A percentile compares a stretch with the other conserved stretches of the same genome.
Conservation (phyloP, 1,140 invertebrate genomes). For the Galleria mellonella region DNA sequence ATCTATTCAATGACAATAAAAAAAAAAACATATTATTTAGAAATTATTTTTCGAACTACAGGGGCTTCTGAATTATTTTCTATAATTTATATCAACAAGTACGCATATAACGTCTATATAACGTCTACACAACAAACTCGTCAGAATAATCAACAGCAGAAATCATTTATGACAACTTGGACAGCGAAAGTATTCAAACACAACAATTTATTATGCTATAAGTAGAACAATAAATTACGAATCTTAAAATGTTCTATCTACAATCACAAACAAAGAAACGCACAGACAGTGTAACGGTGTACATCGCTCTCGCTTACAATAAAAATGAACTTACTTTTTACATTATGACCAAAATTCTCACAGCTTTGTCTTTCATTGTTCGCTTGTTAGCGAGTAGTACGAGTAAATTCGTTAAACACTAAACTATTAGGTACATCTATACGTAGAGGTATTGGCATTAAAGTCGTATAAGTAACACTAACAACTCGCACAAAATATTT, state of each 20-base stretch:
- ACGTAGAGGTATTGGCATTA: conserved; percentile 58
- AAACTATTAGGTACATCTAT: conserved; percentile 60
- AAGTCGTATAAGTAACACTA: conserved; percentile 36
- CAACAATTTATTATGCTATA: conserved; percentile 9
- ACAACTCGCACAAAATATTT: conserved; percentile 17
- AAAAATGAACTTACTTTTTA: conserved; percentile 68
- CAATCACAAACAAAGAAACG: conserved; percentile 29
- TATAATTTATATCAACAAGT: no score
- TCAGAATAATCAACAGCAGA: no score
- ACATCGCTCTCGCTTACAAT: conserved; percentile 43
- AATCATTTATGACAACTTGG: no score
- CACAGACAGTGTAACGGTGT: conserved; percentile 23
- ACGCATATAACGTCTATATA: not conserved
- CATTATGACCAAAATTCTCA: conserved; percentile 74
- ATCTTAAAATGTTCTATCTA: conserved; percentile 19
- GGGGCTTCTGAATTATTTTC: no score
- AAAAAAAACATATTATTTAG: no score
- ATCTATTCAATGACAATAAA: no score
- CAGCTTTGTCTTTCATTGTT: conserved; percentile 76
- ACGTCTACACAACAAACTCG: no score
- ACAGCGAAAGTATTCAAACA: conserved; percentile 2
- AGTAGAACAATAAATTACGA: conserved; percentile 10
- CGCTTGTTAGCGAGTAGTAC: conserved; percentile 63
- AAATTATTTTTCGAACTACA: no score
- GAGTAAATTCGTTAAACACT: conserved; percentile 71